These are phyloP conservation scores for Aix galericulata DNA, from an alignment of 2,113 vertebrate species.

Conservation along the genomic window DNA sequence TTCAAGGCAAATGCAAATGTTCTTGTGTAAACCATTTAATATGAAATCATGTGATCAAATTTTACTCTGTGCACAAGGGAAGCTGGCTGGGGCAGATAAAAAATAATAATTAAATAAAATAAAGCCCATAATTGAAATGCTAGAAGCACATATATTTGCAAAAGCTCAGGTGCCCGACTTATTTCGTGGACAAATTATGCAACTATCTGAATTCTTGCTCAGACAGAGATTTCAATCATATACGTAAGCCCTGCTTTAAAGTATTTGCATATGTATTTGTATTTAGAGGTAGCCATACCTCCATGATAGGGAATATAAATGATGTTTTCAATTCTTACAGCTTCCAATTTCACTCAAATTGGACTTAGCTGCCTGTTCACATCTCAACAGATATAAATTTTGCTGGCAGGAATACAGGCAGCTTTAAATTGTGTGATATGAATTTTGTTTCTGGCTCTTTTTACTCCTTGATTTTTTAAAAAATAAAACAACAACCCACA, in stretches of 20 bases:
- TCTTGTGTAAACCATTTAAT: not conserved
- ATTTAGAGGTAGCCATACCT: not conserved
- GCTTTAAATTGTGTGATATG: not conserved
- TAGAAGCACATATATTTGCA: not conserved
- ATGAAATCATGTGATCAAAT: not conserved
- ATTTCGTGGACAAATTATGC: not conserved
- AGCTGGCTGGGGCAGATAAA: not conserved
- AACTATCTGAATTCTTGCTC: not conserved
- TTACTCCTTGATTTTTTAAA: not conserved
- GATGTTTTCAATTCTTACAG: slow-evolving; percentile 3
- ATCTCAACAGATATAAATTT: slow-evolving; percentile 1
- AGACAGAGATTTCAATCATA: not conserved
- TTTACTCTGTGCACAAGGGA: not conserved
- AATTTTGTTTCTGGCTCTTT: not conserved
- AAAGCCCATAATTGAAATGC: not conserved
- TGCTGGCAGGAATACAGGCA: not conserved
- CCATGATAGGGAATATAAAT: slow-evolving; percentile 23
- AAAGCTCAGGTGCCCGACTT: not conserved
- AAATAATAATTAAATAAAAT: not conserved
- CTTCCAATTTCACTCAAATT: slow-evolving; percentile 7
- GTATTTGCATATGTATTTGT: not conserved
- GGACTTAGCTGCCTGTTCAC: not conserved
- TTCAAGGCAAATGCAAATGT: not conserved
- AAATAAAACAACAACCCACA: not conserved
- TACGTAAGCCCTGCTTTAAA: not conserved